Base-by-base conservation (phyloP, 2,888 invertebrate genomes). In the Mimachlamys varia region DNA sequence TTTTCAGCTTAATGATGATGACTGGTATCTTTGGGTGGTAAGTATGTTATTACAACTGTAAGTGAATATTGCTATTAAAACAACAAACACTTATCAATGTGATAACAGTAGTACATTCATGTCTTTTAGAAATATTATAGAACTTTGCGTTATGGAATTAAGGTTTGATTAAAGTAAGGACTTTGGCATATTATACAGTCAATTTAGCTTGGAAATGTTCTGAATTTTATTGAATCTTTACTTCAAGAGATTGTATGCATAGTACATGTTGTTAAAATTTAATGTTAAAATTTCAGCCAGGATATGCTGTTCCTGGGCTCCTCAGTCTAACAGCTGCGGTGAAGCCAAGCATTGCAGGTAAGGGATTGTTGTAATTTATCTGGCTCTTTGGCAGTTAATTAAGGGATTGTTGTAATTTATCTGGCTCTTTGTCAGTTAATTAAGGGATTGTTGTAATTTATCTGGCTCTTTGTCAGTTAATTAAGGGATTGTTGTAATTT, bases 21-120 rank as follows among this genome's bases (percentile, higher is more conserved):
- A 96, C 90, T 95, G 95, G 95, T 95, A 94, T 89, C 37, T 95
- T 0, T 96, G 96, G 96, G 92, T 94, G 92, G 96, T 96, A 94
- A 95, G 95, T 95, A 90, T 62, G 33, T 44, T 27, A n/a, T 62
- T 33, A 33, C n/a, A n/a, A n/a, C n/a, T 33, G 0, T 44, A 87
- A 90, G n/a, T 27, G 27, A 27, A 27, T 22, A n/a, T 53, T 53
- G 5, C 53, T 53, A n/a, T n/a, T 27, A 62, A 62, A 27, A n/a
- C 5, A 62, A 62, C n/a, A n/a, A 62, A 62, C 19, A 62, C 3
- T 5, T 44, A 44, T 44, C 44, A 44, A 44, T 44, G 7, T 44
- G 44, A n/a, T n/a, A n/a, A n/a, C n/a, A n/a, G 44, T 44, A 44
- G 44, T 44, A 44, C 44, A 44, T n/a, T n/a, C n/a, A n/a, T n/a